phyloP scores from a whole-genome alignment of 2,888 invertebrate species.

The Mycalesis mineus region DNA sequence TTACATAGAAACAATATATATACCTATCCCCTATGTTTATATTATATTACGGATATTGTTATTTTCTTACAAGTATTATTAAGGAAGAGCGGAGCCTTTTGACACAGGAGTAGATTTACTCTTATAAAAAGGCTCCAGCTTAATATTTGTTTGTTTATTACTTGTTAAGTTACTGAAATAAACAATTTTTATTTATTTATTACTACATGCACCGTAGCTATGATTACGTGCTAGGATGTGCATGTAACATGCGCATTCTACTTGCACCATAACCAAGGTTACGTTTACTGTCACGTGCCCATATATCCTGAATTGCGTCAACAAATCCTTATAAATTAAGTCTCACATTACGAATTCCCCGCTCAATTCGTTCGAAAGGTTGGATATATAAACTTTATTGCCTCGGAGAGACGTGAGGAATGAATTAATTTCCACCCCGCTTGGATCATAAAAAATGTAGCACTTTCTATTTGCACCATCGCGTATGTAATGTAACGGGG shows the following conservation, averaged over 20 bases:
- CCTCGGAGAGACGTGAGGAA: constrained; percentile 1
- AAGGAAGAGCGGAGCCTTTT: no score
- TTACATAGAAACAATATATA: no score
- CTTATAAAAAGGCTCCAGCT: no score
- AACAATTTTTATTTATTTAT: no score
- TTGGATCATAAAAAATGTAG: constrained; percentile 12
- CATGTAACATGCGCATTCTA: background rate
- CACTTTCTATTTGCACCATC: background rate
- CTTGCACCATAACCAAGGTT: background rate
- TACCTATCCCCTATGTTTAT: no score
- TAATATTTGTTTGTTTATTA: no score
- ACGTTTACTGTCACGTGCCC: background rate
- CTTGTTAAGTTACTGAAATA: no score
- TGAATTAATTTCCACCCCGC: constrained; percentile 10
- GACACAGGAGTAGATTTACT: no score
- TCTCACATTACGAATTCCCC: background rate
- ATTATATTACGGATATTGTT: no score
- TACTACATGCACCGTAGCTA: no score
- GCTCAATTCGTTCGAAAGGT: constrained; percentile 10
- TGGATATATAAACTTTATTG: constrained; percentile 17
- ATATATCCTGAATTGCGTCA: background rate
- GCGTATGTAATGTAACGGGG: background rate
- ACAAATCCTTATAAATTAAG: constrained; percentile 1
- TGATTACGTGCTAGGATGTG: no score
- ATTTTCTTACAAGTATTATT: no score